phyloP scores from a whole-genome alignment of 2,113 vertebrate species.

The Tricholaema leucomelas region DNA sequence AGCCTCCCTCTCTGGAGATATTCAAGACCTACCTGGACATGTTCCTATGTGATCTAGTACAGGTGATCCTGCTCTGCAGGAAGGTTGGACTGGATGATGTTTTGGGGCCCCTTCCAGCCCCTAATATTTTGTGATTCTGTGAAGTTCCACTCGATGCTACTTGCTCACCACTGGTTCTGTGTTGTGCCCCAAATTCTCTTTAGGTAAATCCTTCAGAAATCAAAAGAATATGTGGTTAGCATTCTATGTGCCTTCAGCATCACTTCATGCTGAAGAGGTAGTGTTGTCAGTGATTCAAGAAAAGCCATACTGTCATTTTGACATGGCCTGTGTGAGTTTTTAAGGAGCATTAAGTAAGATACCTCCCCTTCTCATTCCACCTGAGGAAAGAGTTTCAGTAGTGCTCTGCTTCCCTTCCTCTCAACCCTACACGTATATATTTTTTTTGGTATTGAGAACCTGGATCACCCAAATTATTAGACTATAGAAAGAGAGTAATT shows the following conservation, averaged over 20 bases:
- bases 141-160: background rate
- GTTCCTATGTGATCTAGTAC: too few relatives aligned
- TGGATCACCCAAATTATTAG: background rate
- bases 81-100: too few relatives aligned
- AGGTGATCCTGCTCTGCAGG: too few relatives aligned
- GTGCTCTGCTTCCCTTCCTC: background rate
- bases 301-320: background rate
- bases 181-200: background rate
- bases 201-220: background rate
- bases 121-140: too few relatives aligned
- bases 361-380: background rate
- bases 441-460: background rate
- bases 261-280: background rate
- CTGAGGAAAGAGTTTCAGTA: background rate
- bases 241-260: background rate
- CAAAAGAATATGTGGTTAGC: background rate
- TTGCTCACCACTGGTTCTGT: background rate
- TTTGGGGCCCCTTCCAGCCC: too few relatives aligned
- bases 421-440: background rate
- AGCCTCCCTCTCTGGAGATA: too few relatives aligned
- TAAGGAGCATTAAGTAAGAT: background rate
- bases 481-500: background rate
- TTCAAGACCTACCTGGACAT: too few relatives aligned
- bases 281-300: background rate
- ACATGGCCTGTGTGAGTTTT: background rate